These are phyloP conservation scores for Exephanes ischioxanthus DNA, from an alignment of 2,888 invertebrate species.

Conservation along the genomic window DNA sequence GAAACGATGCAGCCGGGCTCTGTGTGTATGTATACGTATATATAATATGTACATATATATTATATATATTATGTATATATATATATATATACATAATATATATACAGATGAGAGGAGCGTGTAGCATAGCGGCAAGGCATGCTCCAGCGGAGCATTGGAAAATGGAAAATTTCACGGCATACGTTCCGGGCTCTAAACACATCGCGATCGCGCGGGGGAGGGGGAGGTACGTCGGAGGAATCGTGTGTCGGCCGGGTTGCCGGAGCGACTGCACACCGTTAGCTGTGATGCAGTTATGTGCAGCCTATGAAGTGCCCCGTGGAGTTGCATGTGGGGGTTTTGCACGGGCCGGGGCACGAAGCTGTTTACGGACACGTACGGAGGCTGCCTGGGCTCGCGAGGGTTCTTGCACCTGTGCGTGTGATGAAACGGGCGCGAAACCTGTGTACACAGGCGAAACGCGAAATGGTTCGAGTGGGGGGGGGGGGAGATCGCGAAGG, in stretches of 20 bases:
- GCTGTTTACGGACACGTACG: not conserved
- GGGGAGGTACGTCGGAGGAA: slow-evolving; percentile 21
- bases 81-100: not conserved
- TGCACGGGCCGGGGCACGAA: not conserved
- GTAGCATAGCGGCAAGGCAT: slow-evolving; percentile 7
- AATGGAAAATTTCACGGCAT: slow-evolving; percentile 58
- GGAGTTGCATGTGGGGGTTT: not conserved
- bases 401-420: slow-evolving; percentile 19
- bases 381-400: not conserved
- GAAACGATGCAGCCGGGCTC: slow-evolving; percentile 5
- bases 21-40: not conserved
- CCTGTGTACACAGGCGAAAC: not conserved
- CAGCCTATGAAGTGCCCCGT: slow-evolving; percentile 8
- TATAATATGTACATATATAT: not conserved
- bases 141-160: slow-evolving; percentile 54
- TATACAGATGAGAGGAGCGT: not conserved
- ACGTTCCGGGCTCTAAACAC: slow-evolving; percentile 40
- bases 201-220: not conserved
- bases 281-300: slow-evolving; percentile 8
- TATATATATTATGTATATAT: not conserved
- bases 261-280: slow-evolving; percentile 39
- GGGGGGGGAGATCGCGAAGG: not conserved
- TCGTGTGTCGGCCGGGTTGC: slow-evolving; percentile 39
- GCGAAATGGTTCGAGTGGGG: not conserved
- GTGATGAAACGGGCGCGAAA: not conserved